Evolutionary conservation across 2,797 vertebrate genomes (phyloP).

Genomic region (Malurus leucopterus): DNA sequence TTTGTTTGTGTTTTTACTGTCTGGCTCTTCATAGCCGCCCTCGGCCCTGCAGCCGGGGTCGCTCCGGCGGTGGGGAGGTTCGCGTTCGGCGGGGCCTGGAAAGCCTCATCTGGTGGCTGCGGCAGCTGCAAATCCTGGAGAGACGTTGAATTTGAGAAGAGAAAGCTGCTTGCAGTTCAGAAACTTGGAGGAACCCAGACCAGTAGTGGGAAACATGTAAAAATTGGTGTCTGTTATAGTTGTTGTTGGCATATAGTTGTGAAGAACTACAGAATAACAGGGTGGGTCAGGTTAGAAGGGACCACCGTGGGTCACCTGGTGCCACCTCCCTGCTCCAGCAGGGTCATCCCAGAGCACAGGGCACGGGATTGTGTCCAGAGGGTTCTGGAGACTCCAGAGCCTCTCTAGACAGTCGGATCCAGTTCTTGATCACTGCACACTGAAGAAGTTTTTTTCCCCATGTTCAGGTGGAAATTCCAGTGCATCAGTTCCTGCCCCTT

Average conservation of each 20-base stretch:
- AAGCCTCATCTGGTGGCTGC: fast-evolving
- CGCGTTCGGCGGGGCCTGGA: neutral
- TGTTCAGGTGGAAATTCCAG: neutral
- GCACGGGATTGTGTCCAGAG: fast-evolving
- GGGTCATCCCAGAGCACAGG: neutral
- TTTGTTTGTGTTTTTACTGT: fast-evolving
- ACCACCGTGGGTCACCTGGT: fast-evolving
- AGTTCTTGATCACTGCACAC: neutral
- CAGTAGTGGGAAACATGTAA: fast-evolving
- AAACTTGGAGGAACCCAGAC: neutral
- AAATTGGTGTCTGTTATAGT: fast-evolving
- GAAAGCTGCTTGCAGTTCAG: neutral
- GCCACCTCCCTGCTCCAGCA: fast-evolving
- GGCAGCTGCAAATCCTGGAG: neutral
- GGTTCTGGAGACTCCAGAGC: neutral
- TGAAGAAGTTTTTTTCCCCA: neutral
- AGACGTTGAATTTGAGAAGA: neutral
- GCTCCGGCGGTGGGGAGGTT: neutral
- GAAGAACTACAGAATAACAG: fast-evolving
- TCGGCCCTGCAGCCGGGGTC: neutral
- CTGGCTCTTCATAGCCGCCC: neutral
- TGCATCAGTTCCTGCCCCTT: neutral
- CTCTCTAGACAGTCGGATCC: fast-evolving
- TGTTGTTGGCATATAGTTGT: neutral
- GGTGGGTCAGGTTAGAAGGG: neutral